Evolutionary conservation across 1,140 invertebrate genomes (phyloP).

Genomic region (Penaeus indicus): DNA sequence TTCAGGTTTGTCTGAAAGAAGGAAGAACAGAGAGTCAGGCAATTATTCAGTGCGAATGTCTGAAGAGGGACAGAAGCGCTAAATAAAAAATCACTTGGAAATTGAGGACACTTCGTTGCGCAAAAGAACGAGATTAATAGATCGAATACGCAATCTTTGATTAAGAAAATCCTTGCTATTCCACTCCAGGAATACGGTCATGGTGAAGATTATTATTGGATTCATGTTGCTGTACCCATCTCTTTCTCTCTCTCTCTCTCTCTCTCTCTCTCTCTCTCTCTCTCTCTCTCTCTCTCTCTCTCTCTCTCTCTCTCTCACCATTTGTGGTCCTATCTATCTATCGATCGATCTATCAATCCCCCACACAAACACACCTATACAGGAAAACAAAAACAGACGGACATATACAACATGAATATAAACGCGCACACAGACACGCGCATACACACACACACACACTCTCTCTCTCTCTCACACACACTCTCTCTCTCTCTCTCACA

Average conservation of each 20-base stretch:
- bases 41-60: no score
- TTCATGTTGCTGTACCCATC: background rate
- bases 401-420: background rate
- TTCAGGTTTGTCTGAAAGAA: constrained; percentile 75
- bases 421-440: background rate
- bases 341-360: no score
- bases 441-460: background rate
- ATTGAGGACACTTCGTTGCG: no score
- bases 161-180: no score
- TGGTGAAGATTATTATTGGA: no score
- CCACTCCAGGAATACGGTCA: no score
- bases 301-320: constrained; percentile 2
- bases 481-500: background rate
- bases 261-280: constrained; percentile 13
- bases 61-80: no score
- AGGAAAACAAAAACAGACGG: background rate
- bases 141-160: no score
- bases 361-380: no score
- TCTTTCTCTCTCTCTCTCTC: constrained; percentile 26
- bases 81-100: no score
- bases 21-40: background rate
- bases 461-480: background rate
- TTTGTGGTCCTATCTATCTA: no score
- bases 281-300: constrained; percentile 15
- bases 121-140: no score